A percentile compares a stretch with the other conserved stretches of the same genome.
phyloP scores from a whole-genome alignment of 1,140 invertebrate genomes.

The Streblospio benedicti region DNA sequence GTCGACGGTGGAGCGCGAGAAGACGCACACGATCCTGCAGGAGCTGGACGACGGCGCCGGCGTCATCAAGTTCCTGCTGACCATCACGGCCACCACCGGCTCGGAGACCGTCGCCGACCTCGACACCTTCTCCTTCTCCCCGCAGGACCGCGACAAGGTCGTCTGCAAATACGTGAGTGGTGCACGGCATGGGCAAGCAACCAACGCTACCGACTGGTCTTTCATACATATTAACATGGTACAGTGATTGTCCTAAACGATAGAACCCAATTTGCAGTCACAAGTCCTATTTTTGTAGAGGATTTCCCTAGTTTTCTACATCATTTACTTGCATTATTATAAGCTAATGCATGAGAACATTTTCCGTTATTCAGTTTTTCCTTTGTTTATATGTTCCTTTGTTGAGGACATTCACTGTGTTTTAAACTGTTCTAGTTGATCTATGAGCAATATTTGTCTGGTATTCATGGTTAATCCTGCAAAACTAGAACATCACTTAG shows the following conservation, averaged over 20 bases:
- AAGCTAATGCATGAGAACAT: no score
- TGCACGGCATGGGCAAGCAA: not conserved
- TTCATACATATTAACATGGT: not conserved
- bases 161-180: slow-evolving; percentile 64
- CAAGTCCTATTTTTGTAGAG: no score
- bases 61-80: slow-evolving; percentile 76
- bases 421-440: not conserved
- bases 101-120: slow-evolving; percentile 81
- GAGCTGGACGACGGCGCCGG: slow-evolving; percentile 78
- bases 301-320: no score
- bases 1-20: slow-evolving; percentile 73
- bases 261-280: no score
- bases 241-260: not conserved
- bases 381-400: no score
- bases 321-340: no score
- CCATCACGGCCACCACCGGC: slow-evolving; percentile 83
- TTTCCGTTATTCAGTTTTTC: no score
- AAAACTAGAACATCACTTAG: no score
- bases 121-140: slow-evolving; percentile 71
- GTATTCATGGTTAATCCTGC: no score
- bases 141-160: slow-evolving; percentile 52
- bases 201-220: not conserved
- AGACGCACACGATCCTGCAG: slow-evolving; percentile 79
- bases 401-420: no score
- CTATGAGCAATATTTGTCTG: not conserved